A percentile compares a stretch with the other conserved stretches of the same genome.
These are phyloP conservation scores for Enoplosus armatus DNA, from an alignment of 2,797 vertebrate species.

Conservation along the genomic window DNA sequence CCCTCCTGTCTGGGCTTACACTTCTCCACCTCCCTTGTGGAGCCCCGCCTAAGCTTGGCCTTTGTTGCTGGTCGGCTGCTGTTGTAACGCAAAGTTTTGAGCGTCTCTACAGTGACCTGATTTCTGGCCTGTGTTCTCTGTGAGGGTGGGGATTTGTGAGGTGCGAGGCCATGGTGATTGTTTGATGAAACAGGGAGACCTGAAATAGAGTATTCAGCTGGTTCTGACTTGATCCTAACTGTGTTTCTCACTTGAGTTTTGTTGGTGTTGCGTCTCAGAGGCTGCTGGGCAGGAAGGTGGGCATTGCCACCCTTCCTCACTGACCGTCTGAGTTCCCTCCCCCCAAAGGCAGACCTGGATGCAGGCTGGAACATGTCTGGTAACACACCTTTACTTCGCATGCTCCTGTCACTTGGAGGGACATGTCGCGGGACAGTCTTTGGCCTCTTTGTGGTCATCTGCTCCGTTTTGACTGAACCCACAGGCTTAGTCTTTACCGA, in stretches of 20 bases:
- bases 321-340: slow-evolving; percentile 73
- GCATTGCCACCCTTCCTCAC: slow-evolving; percentile 59
- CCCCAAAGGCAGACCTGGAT: slow-evolving; percentile 48
- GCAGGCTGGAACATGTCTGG: slow-evolving; percentile 70
- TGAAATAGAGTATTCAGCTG: slow-evolving; percentile 76
- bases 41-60: slow-evolving; percentile 54
- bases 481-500: slow-evolving; percentile 73
- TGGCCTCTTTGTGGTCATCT: slow-evolving; percentile 60
- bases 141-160: slow-evolving; percentile 28
- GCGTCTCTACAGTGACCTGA: slow-evolving; percentile 35
- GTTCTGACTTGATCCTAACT: slow-evolving; percentile 81
- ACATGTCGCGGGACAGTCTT: slow-evolving; percentile 34
- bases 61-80: slow-evolving; percentile 68
- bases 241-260: slow-evolving; percentile 57
- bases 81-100: slow-evolving; percentile 73
- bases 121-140: slow-evolving; percentile 43
- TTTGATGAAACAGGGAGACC: slow-evolving; percentile 51
- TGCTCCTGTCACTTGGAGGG: slow-evolving; percentile 80
- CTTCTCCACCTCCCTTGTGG: slow-evolving; percentile 39
- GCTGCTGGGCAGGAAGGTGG: slow-evolving; percentile 43
- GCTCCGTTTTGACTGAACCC: slow-evolving; percentile 32
- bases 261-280: slow-evolving; percentile 35
- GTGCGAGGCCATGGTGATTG: neutral
- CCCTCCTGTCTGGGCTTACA: slow-evolving; percentile 56
- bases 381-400: slow-evolving; percentile 77